Conservation (phyloP, 2,888 invertebrate genomes). For the Iselma pallidipennis region DNA sequence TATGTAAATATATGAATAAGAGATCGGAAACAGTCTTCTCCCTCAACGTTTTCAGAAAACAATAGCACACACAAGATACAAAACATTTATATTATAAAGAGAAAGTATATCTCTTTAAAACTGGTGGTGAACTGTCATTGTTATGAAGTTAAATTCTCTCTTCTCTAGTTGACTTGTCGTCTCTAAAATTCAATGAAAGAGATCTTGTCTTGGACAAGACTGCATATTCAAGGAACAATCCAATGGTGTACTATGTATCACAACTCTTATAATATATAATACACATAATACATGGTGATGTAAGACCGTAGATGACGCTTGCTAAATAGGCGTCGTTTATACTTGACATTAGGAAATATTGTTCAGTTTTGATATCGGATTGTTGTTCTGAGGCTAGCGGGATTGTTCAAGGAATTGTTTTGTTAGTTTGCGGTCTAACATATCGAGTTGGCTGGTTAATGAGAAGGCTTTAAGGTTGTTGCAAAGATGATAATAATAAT, state of each 20-base stretch:
- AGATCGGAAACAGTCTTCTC: neutral
- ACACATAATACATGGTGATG: conserved; percentile 25
- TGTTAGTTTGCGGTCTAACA: conserved; percentile 6
- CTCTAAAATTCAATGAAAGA: neutral
- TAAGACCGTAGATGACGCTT: conserved; percentile 16
- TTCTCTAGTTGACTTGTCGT: neutral
- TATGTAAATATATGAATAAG: conserved; percentile 21
- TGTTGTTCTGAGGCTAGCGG: conserved; percentile 6
- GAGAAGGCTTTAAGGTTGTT: neutral
- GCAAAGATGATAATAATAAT: neutral
- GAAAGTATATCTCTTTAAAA: neutral
- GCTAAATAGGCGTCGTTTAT: conserved; percentile 28
- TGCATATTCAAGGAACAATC: neutral
- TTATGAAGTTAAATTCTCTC: neutral
- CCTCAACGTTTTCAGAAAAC: neutral
- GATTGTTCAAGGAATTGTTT: conserved; percentile 8
- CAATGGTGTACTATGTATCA: neutral
- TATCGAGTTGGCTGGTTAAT: neutral
- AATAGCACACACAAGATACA: neutral
- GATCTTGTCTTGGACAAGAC: neutral
- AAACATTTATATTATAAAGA: neutral
- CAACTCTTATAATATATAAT: neutral
- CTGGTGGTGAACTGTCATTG: neutral
- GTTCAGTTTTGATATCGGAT: conserved; percentile 25
- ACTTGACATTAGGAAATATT: conserved; percentile 26